These are phyloP conservation scores for Neria commutata DNA, from an alignment of 2,888 invertebrate genomes.

Conservation along the genomic window DNA sequence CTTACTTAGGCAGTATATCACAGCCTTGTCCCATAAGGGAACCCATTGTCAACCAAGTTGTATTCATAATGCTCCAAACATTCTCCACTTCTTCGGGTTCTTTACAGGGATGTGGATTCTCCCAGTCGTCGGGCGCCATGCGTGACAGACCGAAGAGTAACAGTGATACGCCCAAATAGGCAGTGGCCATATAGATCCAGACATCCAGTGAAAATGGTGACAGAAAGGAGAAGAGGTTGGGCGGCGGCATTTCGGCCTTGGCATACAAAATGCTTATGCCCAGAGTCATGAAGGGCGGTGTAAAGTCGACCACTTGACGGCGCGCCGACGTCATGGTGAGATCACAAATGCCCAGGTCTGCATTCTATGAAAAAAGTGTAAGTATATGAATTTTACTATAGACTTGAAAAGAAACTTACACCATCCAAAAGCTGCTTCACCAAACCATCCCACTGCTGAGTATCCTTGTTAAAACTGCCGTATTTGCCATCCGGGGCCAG, in stretches of 20 bases:
- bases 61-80: constrained; percentile 84
- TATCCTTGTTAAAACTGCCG: constrained; percentile 71
- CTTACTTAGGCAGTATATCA: constrained; percentile 87
- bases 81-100: constrained; percentile 87
- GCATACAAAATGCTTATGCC: constrained; percentile 90
- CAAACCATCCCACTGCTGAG: constrained; percentile 80
- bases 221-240: constrained; percentile 88
- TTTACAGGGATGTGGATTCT: constrained; percentile 90
- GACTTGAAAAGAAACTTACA: constrained; percentile 63
- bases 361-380: constrained; percentile 69
- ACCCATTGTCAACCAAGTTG: constrained; percentile 91
- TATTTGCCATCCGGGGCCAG: constrained; percentile 75
- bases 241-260: constrained; percentile 74
- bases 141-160: constrained; percentile 81
- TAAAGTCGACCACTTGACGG: constrained; percentile 88
- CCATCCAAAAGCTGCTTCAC: constrained; percentile 76
- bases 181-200: constrained; percentile 90
- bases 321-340: constrained; percentile 93
- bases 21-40: constrained; percentile 93
- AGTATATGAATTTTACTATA: not conserved
- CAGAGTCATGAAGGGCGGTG: constrained; percentile 96
- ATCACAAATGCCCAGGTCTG: constrained; percentile 94
- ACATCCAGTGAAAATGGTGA: constrained; percentile 87
- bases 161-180: constrained; percentile 84
- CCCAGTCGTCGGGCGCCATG: constrained; percentile 90